Evolutionary conservation across 2,888 invertebrate species (phyloP), one percentile per base, ranked within the genome.

Genomic region (Ophion ventricosus): DNA sequence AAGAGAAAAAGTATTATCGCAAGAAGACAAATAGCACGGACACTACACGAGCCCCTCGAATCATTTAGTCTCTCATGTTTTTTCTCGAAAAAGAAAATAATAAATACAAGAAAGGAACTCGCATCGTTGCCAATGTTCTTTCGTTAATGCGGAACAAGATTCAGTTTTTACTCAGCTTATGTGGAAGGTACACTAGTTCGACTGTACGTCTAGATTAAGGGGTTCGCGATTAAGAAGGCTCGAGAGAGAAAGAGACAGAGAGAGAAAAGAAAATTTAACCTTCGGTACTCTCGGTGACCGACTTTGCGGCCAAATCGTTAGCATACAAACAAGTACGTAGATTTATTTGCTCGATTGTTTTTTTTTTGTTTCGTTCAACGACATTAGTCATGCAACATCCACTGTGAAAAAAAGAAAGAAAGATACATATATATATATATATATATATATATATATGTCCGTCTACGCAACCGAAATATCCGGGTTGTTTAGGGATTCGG

Each of bases 301-400:
- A 17, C 49, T 14, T 17, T 49, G 49, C 17, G 49, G 49, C 49
- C 49, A 17, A 25, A 25, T 59, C 59, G 72, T 85, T 86, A 69
- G 75, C 88, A 88, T 88, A 91, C 92, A 92, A 91, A 92, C 91
- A 92, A 92, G 92, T 92, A 91, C 91, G 92, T 90, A 92, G 91
- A 89, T 89, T 72, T 61, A 63, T 83, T 72, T 78, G 29, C 63
- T 75, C 49, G 69, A 69, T 72, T 56, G 17, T 35, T 73, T 56
- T 43, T 66, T 64, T 29, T 72, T 57, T 72, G 54, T 35, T 75
- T 59, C 57, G 49, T 49, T 49, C 49, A 49, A 87, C 82, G 85
- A 86, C 84, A 87, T 86, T 88, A 89, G 85, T 86, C 92, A 92
- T 92, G 92, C 92, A 91, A 92, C 91, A 90, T 89, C 88, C 90